Evolutionary conservation across 2,797 vertebrate species (phyloP).

Genomic region (Chrosomus eos): DNA sequence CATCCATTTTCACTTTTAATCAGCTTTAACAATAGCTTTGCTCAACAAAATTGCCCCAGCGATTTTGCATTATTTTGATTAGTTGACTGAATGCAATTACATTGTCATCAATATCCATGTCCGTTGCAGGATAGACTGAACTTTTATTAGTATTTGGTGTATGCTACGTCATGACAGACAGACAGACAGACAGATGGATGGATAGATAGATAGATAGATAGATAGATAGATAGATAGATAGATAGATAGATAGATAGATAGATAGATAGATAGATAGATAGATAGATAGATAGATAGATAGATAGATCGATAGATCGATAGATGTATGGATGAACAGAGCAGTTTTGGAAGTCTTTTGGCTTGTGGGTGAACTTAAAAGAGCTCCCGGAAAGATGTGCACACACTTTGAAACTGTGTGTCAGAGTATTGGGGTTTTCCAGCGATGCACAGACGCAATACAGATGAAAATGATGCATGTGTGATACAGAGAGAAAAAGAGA

Average conservation of each 20-base stretch:
- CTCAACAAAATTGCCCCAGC: neutral
- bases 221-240: neutral
- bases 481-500: neutral
- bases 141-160: neutral
- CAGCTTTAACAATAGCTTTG: neutral
- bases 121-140: neutral
- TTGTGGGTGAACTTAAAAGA: slow-evolving; percentile 45
- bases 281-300: neutral
- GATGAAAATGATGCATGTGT: slow-evolving; percentile 37
- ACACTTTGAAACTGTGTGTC: slow-evolving; percentile 54
- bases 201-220: neutral
- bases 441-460: slow-evolving; percentile 52
- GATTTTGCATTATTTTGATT: slow-evolving; percentile 20
- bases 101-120: neutral
- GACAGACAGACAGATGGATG: slow-evolving; percentile 23
- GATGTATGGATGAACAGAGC: neutral
- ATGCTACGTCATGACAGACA: neutral
- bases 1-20: slow-evolving; percentile 7
- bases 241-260: slow-evolving; percentile 16
- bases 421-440: slow-evolving; percentile 49
- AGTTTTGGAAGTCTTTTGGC: neutral
- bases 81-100: neutral
- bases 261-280: neutral
- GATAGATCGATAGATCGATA: neutral
- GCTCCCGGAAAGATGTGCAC: slow-evolving; percentile 65